Evolutionary conservation across 1,140 invertebrate species (phyloP).

Genomic region (Drosophila willistoni): DNA sequence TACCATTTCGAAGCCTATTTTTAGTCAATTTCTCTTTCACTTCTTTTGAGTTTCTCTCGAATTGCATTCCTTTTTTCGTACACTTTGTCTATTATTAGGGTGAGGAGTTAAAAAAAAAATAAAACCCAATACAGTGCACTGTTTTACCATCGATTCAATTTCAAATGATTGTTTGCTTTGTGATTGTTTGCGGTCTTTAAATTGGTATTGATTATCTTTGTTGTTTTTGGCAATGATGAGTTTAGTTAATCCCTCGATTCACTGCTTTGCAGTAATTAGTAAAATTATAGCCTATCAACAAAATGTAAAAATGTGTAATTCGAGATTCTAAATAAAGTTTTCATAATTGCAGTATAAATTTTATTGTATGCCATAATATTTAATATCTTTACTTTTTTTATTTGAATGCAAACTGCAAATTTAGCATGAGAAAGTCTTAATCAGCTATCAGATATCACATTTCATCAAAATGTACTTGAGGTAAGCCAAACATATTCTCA

Average conservation of each 20-base stretch:
- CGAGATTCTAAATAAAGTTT: too few relatives aligned
- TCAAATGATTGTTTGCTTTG: constrained; percentile 9
- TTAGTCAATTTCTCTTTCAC: constrained; percentile 4
- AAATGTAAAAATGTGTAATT: too few relatives aligned
- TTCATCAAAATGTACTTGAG: too few relatives aligned
- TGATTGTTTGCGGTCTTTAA: background rate
- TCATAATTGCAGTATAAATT: too few relatives aligned
- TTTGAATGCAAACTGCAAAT: too few relatives aligned
- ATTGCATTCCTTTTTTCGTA: constrained; percentile 2
- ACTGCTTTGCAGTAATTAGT: background rate
- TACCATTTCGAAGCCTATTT: constrained; percentile 11
- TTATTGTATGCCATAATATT: too few relatives aligned
- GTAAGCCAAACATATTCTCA: too few relatives aligned
- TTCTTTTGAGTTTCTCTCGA: constrained; percentile 4
- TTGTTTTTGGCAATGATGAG: background rate
- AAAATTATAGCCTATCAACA: background rate
- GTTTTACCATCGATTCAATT: constrained; percentile 8
- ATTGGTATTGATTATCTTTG: background rate
- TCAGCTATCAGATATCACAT: too few relatives aligned
- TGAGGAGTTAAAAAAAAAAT: background rate
- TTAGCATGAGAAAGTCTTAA: too few relatives aligned
- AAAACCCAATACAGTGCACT: background rate
- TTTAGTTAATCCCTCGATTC: background rate
- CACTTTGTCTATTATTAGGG: constrained; percentile 6
- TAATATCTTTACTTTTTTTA: too few relatives aligned